Base-by-base conservation (phyloP, 2,888 invertebrate species). In the Achlya flavicornis region DNA sequence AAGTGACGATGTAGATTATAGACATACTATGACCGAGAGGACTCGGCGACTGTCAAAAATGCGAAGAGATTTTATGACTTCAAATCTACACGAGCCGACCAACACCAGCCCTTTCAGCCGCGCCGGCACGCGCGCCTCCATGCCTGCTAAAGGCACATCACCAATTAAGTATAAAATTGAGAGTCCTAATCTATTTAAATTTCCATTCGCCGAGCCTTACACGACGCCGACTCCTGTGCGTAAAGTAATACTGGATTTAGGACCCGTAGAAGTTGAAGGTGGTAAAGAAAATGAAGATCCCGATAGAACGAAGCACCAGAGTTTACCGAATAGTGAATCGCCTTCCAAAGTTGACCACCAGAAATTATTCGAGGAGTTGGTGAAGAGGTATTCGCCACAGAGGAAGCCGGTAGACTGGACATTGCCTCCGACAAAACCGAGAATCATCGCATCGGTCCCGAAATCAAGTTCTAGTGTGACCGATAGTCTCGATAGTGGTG, bases 191-290 rank as follows among this genome's bases (percentile, higher is more conserved):
- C 78, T 93, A 68, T 91, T 88, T 77, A 94, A 94, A 80, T 94
- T 94, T 68, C 93, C 94, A 32, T 94, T 94, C 72, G 93, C 93
- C 59, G 94, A 94, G 69, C 94, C 93, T 41, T 94, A 91, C 67
- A 77, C 87, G 14, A 91, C 93, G n/a, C 94, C 94, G 43, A 88
- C 92, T 16, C 89, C 92, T n/a, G 83, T 82, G 43, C 88, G 93
- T 5, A 83, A 82, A 70, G 84, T 93, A 16, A 65, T 88, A 38
- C 79, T 93, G 6, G 88, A 92, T 66, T 75, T 92, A 10, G 91
- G 87, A 14, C 73, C 87, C 0, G 66, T 83, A 0, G 87, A 87
- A 70, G 78, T 80, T 48, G 84, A 87, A 38, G 83, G 82, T 10
- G 82, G 80, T n/a, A 91, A 92, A 68, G 92, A 92, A 74, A 92